A percentile compares a stretch with the other conserved stretches of the same genome.
These are phyloP conservation scores for Steromphala cineraria DNA, from an alignment of 2,888 invertebrate species.

Conservation along the genomic window DNA sequence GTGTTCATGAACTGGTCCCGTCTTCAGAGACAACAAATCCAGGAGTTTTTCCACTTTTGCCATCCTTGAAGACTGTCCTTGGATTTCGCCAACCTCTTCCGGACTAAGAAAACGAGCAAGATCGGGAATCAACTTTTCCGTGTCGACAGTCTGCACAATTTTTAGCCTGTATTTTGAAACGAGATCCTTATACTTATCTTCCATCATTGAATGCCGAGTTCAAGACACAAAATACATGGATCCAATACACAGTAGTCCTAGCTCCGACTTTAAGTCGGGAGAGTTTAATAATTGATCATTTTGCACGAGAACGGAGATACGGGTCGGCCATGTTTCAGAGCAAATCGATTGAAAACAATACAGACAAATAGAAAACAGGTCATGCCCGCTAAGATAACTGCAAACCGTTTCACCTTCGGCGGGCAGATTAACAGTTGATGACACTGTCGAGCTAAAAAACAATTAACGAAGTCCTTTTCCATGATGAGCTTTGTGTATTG, in stretches of 20 bases:
- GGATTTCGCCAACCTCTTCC: slow-evolving; percentile 58
- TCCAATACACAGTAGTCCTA: background rate
- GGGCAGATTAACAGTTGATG: slow-evolving; percentile 1
- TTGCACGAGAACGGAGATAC: slow-evolving; percentile 12
- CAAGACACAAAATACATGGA: background rate
- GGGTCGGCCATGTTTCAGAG: slow-evolving; percentile 20
- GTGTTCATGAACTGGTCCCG: slow-evolving; percentile 56
- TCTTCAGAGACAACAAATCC: slow-evolving; percentile 58
- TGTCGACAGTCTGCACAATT: slow-evolving; percentile 55
- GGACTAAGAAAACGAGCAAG: slow-evolving; percentile 53
- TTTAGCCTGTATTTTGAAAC: slow-evolving; percentile 59
- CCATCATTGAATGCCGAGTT: slow-evolving; percentile 40
- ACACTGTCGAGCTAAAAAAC: background rate
- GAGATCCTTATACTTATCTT: slow-evolving; percentile 62
- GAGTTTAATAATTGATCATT: slow-evolving; percentile 17
- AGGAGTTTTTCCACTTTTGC: slow-evolving; percentile 63
- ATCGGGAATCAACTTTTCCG: slow-evolving; percentile 54
- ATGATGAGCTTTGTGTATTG: background rate
- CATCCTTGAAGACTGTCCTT: slow-evolving; percentile 50
- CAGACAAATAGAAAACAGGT: slow-evolving; percentile 14
- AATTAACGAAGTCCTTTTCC: slow-evolving; percentile 11
- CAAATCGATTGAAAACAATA: slow-evolving; percentile 24
- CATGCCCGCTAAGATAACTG: background rate
- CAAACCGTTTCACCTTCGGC: slow-evolving; percentile 7
- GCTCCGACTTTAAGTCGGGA: background rate